Conservation (phyloP, 2,888 invertebrate species). For the Torymus tubicola region DNA sequence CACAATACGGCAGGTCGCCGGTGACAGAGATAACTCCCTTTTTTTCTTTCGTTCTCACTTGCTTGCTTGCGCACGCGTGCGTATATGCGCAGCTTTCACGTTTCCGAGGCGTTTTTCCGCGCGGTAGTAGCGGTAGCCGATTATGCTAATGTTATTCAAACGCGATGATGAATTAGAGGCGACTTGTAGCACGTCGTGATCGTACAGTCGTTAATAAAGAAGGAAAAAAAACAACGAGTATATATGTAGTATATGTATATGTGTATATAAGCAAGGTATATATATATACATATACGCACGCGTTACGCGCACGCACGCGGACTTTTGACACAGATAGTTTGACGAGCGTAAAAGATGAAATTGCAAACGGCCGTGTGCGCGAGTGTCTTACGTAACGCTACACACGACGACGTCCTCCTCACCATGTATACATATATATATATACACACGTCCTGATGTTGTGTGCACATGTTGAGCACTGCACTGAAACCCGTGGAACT, state of each 20-base stretch:
- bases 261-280: neutral
- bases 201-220: no score
- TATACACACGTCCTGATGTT: no score
- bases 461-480: neutral
- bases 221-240: slow-evolving; percentile 2
- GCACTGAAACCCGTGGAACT: slow-evolving; percentile 22
- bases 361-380: slow-evolving; percentile 27
- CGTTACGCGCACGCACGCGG: neutral
- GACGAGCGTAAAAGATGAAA: slow-evolving; percentile 56
- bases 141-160: slow-evolving; percentile 44
- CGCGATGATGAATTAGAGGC: slow-evolving; percentile 31
- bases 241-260: neutral
- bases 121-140: slow-evolving; percentile 9
- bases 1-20: slow-evolving; percentile 23
- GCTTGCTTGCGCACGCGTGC: no score
- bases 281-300: neutral
- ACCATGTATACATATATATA: neutral
- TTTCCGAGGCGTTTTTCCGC: neutral
- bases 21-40: slow-evolving; percentile 1
- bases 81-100: neutral
- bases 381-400: slow-evolving; percentile 27
- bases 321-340: slow-evolving; percentile 53
- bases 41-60: neutral
- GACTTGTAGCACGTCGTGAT: neutral
- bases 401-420: neutral